A percentile compares a stretch with the other conserved stretches of the same genome.
These are phyloP conservation scores for Probaryconus sp. DNA, from an alignment of 1,140 invertebrate species.

Conservation along the genomic window DNA sequence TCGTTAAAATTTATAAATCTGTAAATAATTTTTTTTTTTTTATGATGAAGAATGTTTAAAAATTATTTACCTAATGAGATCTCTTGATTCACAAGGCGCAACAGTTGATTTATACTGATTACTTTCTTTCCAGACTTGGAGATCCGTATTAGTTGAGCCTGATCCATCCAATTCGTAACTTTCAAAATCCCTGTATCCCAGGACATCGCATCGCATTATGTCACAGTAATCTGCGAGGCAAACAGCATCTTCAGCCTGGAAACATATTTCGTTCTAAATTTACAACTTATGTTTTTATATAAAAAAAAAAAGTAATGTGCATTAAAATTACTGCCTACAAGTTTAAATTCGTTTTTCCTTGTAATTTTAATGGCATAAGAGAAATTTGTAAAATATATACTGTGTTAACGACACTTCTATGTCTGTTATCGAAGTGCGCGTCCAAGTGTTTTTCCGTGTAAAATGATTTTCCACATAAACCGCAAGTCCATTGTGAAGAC, in stretches of 20 bases:
- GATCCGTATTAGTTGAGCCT: slow-evolving; percentile 44
- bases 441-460: slow-evolving; percentile 93
- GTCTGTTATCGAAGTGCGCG: slow-evolving; percentile 93
- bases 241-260: slow-evolving; percentile 92
- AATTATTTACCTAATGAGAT: slow-evolving; percentile 70
- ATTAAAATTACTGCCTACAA: too few relatives aligned
- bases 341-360: too few relatives aligned
- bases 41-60: too few relatives aligned
- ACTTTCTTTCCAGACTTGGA: slow-evolving; percentile 65
- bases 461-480: slow-evolving; percentile 94
- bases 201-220: slow-evolving; percentile 95
- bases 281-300: too few relatives aligned
- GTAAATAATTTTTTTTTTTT: too few relatives aligned
- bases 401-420: slow-evolving; percentile 90
- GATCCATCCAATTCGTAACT: slow-evolving; percentile 78
- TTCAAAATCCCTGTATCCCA: slow-evolving; percentile 84
- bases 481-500: slow-evolving; percentile 93
- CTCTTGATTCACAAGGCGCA: slow-evolving; percentile 71
- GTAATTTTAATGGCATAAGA: too few relatives aligned
- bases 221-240: slow-evolving; percentile 96
- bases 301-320: too few relatives aligned
- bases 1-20: too few relatives aligned
- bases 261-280: too few relatives aligned
- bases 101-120: slow-evolving; percentile 81
- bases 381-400: too few relatives aligned